Percentiles rank a stretch among this genome's conserved stretches.
Evolutionary conservation across 2,113 vertebrate genomes (phyloP).

Genomic region (Tricholaema leucomelas): DNA sequence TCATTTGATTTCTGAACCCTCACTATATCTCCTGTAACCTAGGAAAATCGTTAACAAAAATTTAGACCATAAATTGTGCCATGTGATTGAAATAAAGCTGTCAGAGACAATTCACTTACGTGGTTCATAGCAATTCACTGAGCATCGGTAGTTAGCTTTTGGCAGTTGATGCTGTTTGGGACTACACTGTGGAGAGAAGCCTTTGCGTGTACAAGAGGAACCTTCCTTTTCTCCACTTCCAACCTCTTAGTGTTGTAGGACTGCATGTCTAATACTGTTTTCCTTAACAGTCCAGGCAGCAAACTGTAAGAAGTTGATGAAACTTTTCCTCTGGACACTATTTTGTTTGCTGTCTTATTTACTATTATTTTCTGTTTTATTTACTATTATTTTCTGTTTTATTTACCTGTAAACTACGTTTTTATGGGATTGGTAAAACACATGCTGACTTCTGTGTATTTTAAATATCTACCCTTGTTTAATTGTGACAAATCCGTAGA

Average conservation of each 20-base stretch:
- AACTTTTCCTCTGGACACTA: neutral
- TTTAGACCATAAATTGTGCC: neutral
- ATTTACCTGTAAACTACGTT: neutral
- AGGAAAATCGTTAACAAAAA: neutral
- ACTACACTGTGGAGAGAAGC: neutral
- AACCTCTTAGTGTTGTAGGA: neutral
- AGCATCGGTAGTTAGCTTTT: neutral
- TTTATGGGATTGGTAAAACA: neutral
- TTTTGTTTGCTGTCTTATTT: neutral
- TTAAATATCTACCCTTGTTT: neutral
- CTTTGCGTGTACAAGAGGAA: neutral
- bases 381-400: neutral
- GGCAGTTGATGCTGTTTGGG: neutral
- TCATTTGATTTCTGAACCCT: neutral
- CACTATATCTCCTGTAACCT: neutral
- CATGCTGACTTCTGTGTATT: neutral
- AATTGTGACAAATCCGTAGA: neutral
- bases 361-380: neutral
- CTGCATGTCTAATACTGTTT: neutral
- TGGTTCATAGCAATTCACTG: neutral
- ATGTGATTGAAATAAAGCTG: neutral
- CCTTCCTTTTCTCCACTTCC: neutral
- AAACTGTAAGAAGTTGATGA: neutral
- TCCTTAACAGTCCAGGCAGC: neutral
- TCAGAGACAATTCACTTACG: neutral